These are phyloP conservation scores for Drosophila nigricruria DNA, from an alignment of 2,888 invertebrate genomes.

Conservation along the genomic window DNA sequence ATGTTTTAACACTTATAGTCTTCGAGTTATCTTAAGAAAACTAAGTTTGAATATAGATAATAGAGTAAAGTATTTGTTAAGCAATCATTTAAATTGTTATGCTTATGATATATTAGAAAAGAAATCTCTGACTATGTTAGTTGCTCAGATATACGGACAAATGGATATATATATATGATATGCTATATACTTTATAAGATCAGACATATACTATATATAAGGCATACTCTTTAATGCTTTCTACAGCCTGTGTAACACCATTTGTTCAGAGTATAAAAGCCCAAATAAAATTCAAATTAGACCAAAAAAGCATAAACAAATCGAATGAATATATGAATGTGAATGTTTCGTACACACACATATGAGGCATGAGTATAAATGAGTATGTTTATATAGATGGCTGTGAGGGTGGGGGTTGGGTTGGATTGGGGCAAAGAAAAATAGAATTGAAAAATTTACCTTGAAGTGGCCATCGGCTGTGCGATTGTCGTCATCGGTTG, in stretches of 20 bases:
- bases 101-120: neutral
- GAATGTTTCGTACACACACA: neutral
- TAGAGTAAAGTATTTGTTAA: neutral
- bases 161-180: neutral
- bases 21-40: neutral
- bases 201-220: neutral
- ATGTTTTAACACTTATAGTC: neutral
- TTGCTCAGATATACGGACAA: too few species aligned
- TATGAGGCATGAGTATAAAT: conserved; percentile 3
- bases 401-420: neutral
- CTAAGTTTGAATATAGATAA: neutral
- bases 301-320: conserved; percentile 12
- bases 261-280: neutral
- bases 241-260: neutral
- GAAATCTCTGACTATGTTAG: too few species aligned
- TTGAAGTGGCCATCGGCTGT: conserved; percentile 97
- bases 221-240: neutral
- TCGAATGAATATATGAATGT: conserved; percentile 3
- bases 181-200: neutral
- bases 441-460: conserved; percentile 86
- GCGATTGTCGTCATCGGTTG: conserved; percentile 97
- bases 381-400: conserved; percentile 19
- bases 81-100: too few species aligned
- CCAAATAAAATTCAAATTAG: conserved; percentile 33
- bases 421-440: conserved; percentile 13